Percentiles rank a stretch among this genome's conserved stretches.
phyloP scores from a whole-genome alignment of 2,888 invertebrate genomes.

The Caenorhabditis sp. region DNA sequence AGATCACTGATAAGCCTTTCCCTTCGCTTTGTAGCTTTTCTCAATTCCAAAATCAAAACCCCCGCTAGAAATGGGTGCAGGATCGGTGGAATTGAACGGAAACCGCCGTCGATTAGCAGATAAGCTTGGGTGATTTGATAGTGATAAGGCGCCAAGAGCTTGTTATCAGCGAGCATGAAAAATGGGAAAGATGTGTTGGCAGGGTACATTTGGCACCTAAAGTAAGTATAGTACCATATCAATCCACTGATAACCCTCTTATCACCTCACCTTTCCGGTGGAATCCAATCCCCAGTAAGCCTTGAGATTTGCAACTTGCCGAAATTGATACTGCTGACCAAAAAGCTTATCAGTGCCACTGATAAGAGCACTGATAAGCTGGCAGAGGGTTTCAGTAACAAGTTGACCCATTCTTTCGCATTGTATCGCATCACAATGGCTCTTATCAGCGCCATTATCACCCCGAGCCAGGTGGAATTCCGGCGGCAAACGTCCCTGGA shows the following conservation, averaged over 20 bases:
- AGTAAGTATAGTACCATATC: neutral
- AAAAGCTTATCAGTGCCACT: neutral
- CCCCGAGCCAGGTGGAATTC: neutral
- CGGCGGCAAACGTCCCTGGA: neutral
- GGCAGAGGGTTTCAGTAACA: neutral
- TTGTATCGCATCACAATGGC: neutral
- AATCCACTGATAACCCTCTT: neutral
- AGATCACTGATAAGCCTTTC: neutral
- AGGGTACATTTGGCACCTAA: neutral
- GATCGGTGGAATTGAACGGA: neutral
- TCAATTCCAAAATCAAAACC: neutral
- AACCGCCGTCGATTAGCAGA: neutral
- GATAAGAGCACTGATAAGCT: neutral
- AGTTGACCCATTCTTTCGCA: neutral
- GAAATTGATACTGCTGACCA: neutral
- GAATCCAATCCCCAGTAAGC: neutral
- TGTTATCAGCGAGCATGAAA: neutral
- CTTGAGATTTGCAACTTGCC: neutral
- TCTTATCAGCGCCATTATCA: neutral
- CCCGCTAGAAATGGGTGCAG: slow-evolving; percentile 1
- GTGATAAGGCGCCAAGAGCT: neutral
- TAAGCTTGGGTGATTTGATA: neutral
- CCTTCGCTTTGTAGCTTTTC: neutral
- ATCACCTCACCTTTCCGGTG: neutral
- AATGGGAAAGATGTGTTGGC: neutral